Base-by-base conservation (phyloP, 2,888 invertebrate genomes). In the Caenorhabditis becei region DNA sequence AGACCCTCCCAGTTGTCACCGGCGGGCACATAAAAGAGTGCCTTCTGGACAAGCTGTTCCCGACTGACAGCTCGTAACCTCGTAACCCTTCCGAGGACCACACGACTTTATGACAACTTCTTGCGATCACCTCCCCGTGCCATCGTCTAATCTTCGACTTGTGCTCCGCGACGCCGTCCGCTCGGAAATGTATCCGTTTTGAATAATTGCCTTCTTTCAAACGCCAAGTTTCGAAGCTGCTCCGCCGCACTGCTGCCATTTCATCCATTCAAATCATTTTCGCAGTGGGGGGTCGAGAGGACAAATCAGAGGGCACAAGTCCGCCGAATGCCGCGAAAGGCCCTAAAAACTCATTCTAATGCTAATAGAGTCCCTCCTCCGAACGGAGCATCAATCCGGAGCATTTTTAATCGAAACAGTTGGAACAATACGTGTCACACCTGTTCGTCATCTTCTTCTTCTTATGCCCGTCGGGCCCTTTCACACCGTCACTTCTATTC, bases 151-250 rank as follows among this genome's bases (percentile, higher is more conserved):
- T 54, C 63, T 71, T 47, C 41, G 41, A 7, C 32, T 7, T 14
- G 41, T 14, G 14, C 41, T 47, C 18, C 47, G 16, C 59, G n/a
- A 44, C 67, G 24, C 54, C 20, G 53, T n/a, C n/a, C 35, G 28
- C 62, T 59, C 59, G 65, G 75, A 75, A 75, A 75, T 75, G 66
- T 66, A 75, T 75, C 75, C 75, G 75, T 66, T 61, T 66, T 75
- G 75, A 75, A 75, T 75, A 75, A 75, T 75, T 75, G 75, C 75
- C 53, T 32, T 75, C 75, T 66, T 67, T 75, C 66, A 75, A 74
- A 66, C 75, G 35, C 32, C 66, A 66, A 66, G 56, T 58, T 65
- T 44, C 49, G 16, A 53, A 24, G 54, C 53, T 23, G 63, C 49
- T 58, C 53, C 14, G 23, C 47, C 58, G 58, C 53, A 32, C 56